Evolutionary conservation across 2,113 vertebrate species (phyloP), one percentile per base, ranked within the genome.

Genomic region (Oncorhynchus clarkii): DNA sequence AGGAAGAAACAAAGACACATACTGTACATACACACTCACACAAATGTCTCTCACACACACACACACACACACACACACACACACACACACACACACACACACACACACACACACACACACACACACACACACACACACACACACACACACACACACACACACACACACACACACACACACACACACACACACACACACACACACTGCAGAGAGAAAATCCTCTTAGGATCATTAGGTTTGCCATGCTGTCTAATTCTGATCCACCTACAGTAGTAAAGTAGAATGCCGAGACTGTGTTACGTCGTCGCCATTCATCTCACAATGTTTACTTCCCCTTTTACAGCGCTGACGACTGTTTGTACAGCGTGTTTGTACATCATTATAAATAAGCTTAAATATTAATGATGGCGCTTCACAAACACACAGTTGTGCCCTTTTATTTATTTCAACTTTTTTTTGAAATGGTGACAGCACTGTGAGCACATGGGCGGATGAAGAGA

Each of bases 181-280:
- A 26, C 5, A 20, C 67, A 75, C 75, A 62, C 27, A 20, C 67
- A 75, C 75, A 67, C 59, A 64, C 78, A 74, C 78, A 71, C 78
- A 80, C 76, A 71, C 78, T 85, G 51, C 83, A 82, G 86, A 87
- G 76, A 88, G 78, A 81, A 79, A 80, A 90, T 87, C 87, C 92
- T 92, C 92, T 59, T 77, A 89, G 89, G 93, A 93, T 88, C 82
- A 85, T 84, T 86, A 87, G 86, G 83, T 90, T 90, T 92, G 92
- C 88, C 88, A 90, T 84, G 82, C 85, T 88, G 88, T 92, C 90
- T 92, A 81, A 86, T 89, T 92, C 85, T 86, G 87, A 90, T 90
- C 84, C 87, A 91, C 89, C 90, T 88, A 88, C 81, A 86, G 14
- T 54, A 54, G 16, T 16, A 84, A 91, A 90, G 86, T 90, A 86